phyloP scores from a whole-genome alignment of 2,113 vertebrate species.

The Carettochelys insculpta region DNA sequence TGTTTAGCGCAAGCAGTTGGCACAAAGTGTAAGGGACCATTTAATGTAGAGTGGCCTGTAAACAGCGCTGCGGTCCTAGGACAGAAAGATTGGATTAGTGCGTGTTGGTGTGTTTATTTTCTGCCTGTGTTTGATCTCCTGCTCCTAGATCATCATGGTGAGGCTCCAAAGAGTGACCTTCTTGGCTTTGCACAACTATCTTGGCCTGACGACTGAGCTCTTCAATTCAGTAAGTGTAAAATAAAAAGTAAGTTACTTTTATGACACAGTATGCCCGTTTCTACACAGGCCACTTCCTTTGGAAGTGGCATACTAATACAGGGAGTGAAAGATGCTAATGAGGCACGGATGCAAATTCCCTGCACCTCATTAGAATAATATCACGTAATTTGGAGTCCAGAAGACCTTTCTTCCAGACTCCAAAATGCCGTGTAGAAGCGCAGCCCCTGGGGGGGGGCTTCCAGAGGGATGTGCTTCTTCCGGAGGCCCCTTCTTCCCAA shows the following conservation, averaged over 20 bases:
- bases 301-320: too few species aligned
- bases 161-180: slow-evolving; percentile 95
- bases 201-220: slow-evolving; percentile 93
- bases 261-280: rapidly evolving
- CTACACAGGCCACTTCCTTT: too few species aligned
- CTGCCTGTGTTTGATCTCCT: background rate
- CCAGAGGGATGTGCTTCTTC: too few species aligned
- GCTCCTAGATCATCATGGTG: slow-evolving; percentile 93
- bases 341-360: too few species aligned
- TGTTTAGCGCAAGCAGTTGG: background rate
- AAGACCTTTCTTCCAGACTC: too few species aligned
- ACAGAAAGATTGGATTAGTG: rapidly evolving
- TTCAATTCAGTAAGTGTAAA: slow-evolving; percentile 86
- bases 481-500: too few species aligned
- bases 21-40: background rate
- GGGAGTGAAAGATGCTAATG: too few species aligned
- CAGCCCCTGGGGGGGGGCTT: too few species aligned
- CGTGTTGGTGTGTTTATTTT: background rate
- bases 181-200: slow-evolving; percentile 92
- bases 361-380: too few species aligned
- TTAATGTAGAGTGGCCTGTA: background rate
- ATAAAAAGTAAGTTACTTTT: background rate
- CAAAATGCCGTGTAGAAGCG: too few species aligned
- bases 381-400: too few species aligned
- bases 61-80: background rate